Conservation (phyloP, 1,140 invertebrate genomes). For the Papilio helenus region DNA sequence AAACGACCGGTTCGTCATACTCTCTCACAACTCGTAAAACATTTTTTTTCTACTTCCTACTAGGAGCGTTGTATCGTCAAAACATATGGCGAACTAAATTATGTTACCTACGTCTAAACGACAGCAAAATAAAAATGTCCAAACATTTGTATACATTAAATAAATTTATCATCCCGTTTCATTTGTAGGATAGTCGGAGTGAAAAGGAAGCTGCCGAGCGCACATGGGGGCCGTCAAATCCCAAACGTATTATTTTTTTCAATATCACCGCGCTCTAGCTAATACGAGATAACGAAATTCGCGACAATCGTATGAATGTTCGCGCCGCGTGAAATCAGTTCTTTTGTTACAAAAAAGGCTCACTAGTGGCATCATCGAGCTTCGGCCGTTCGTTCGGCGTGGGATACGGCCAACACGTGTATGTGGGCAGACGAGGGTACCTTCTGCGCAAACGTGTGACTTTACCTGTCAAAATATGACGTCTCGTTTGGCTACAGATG, state of each 20-base stretch:
- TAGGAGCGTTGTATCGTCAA: conserved; percentile 66
- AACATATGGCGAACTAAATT: conserved; percentile 81
- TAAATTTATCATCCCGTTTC: conserved; percentile 81
- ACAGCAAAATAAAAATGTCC: conserved; percentile 82
- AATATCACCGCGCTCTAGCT: conserved; percentile 70
- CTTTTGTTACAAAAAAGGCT: conserved; percentile 64
- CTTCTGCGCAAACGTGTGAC: conserved; percentile 49
- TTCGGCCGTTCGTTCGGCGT: conserved; percentile 41
- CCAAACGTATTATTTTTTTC: conserved; percentile 80
- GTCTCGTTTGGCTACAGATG: conserved; percentile 76
- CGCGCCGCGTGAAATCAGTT: conserved; percentile 80
- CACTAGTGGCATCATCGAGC: conserved; percentile 42
- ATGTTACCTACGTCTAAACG: conserved; percentile 79
- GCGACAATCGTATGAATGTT: conserved; percentile 77
- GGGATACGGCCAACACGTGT: conserved; percentile 69
- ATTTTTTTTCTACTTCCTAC: conserved; percentile 79
- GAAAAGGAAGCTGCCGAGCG: conserved; percentile 78
- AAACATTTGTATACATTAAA: conserved; percentile 83
- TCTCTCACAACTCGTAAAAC: conserved; percentile 75
- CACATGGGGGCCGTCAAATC: conserved; percentile 78
- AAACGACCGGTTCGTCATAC: conserved; percentile 68
- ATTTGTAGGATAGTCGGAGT: conserved; percentile 63
- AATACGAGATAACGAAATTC: conserved; percentile 77
- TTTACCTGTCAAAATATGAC: conserved; percentile 82
- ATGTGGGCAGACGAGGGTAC: conserved; percentile 75